phyloP scores from a whole-genome alignment of 2,113 vertebrate species.

The Struthio camelus region DNA sequence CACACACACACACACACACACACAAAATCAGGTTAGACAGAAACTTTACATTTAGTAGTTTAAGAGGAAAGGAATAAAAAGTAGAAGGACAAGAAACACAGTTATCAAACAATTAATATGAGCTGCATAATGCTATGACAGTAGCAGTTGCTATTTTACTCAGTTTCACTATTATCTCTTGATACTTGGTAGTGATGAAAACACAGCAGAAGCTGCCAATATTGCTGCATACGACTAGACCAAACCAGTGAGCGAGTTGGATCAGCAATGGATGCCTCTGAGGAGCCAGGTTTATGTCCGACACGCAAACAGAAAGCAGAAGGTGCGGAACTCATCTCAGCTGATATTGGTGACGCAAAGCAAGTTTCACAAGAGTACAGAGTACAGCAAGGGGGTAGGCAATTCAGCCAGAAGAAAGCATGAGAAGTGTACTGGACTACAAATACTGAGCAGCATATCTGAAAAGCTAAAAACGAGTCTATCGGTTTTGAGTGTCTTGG shows the following conservation, averaged over 20 bases:
- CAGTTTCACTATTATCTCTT: not conserved
- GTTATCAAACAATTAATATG: not conserved
- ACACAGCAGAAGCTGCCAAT: not conserved
- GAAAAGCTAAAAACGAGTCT: not conserved
- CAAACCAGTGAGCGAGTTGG: not conserved
- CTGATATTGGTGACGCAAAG: not conserved
- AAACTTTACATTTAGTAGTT: not conserved
- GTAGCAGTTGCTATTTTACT: not conserved
- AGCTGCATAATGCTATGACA: not conserved
- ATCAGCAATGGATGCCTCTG: not conserved
- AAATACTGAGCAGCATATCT: not conserved
- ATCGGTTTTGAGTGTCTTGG: not conserved
- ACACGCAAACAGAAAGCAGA: not conserved
- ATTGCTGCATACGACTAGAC: not conserved
- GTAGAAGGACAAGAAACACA: not conserved
- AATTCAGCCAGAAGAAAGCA: not conserved
- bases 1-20: not conserved
- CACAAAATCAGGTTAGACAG: not conserved
- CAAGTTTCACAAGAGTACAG: not conserved
- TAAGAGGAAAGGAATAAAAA: not conserved
- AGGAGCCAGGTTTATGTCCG: not conserved
- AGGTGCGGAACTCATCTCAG: not conserved
- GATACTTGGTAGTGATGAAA: not conserved
- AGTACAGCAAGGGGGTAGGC: not conserved
- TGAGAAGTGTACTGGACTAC: rapidly evolving